Evolutionary conservation across 2,888 invertebrate genomes (phyloP).

Genomic region (Drosophila pegasa): DNA sequence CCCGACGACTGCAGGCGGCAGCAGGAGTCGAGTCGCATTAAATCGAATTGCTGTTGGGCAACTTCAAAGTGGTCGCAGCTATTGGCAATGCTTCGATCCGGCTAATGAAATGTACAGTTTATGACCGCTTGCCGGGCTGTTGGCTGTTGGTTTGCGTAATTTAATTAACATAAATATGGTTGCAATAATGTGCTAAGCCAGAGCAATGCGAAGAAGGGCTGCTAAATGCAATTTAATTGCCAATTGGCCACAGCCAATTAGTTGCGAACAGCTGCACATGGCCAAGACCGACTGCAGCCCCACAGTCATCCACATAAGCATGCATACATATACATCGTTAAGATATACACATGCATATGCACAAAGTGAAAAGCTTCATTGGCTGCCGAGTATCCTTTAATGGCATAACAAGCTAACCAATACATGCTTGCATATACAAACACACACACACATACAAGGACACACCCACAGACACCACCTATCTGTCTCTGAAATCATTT

Average conservation of each 20-base stretch:
- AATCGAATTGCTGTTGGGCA: neutral
- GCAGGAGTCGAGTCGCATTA: constrained; percentile 3
- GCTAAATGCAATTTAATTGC: constrained; percentile 55
- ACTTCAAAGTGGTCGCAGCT: neutral
- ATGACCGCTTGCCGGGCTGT: constrained; percentile 4
- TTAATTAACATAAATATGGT: constrained; percentile 48
- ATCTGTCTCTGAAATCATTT: constrained; percentile 14
- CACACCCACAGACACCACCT: neutral
- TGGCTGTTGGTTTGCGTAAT: constrained; percentile 19
- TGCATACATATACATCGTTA: neutral
- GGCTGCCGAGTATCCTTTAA: constrained; percentile 6
- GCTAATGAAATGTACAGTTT: constrained; percentile 24
- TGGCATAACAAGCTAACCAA: constrained; percentile 17
- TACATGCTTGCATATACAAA: neutral
- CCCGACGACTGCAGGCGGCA: neutral
- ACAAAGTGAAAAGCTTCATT: constrained; percentile 1
- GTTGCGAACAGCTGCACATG: constrained; percentile 22
- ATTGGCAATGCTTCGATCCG: constrained; percentile 2
- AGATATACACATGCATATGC: neutral
- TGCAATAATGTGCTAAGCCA: constrained; percentile 28
- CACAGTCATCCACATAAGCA: constrained; percentile 7
- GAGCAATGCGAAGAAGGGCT: constrained; percentile 3
- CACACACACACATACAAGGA: neutral
- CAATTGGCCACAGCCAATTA: constrained; percentile 56
- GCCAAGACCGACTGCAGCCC: constrained; percentile 5